Evolutionary conservation across 2,888 invertebrate species (phyloP).

Genomic region (Pheosia tremula): DNA sequence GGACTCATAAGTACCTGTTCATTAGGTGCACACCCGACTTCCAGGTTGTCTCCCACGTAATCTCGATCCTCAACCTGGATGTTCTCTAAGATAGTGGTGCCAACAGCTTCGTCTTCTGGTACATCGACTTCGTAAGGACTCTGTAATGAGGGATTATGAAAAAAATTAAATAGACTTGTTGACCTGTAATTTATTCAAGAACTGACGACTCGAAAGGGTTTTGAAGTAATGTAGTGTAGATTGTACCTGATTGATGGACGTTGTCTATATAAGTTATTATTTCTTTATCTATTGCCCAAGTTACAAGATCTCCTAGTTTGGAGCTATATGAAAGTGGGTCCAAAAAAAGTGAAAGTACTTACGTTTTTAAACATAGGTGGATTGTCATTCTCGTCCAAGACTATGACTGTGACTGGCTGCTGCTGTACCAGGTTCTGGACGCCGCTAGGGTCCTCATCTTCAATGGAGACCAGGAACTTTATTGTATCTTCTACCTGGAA

Average conservation of each 20-base stretch:
- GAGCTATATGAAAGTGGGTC: too few species aligned
- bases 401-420: constrained; percentile 90
- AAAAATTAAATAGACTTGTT: too few species aligned
- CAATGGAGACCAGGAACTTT: constrained; percentile 91
- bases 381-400: constrained; percentile 95
- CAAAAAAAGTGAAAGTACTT: constrained; percentile 46
- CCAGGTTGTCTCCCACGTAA: constrained; percentile 91
- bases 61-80: constrained; percentile 92
- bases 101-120: constrained; percentile 89
- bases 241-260: too few species aligned
- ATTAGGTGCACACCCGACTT: constrained; percentile 86
- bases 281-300: too few species aligned
- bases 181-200: too few species aligned
- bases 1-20: constrained; percentile 60
- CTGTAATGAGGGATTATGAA: constrained; percentile 67
- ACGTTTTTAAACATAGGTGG: constrained; percentile 91
- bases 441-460: constrained; percentile 87
- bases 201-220: too few species aligned
- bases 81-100: constrained; percentile 88
- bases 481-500: constrained; percentile 91
- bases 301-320: too few species aligned
- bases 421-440: constrained; percentile 89
- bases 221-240: too few species aligned
- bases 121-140: constrained; percentile 92
- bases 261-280: too few species aligned